A percentile compares a stretch with the other conserved stretches of the same genome.
Evolutionary conservation across 2,888 invertebrate genomes (phyloP).

Genomic region (Smittia sp.): DNA sequence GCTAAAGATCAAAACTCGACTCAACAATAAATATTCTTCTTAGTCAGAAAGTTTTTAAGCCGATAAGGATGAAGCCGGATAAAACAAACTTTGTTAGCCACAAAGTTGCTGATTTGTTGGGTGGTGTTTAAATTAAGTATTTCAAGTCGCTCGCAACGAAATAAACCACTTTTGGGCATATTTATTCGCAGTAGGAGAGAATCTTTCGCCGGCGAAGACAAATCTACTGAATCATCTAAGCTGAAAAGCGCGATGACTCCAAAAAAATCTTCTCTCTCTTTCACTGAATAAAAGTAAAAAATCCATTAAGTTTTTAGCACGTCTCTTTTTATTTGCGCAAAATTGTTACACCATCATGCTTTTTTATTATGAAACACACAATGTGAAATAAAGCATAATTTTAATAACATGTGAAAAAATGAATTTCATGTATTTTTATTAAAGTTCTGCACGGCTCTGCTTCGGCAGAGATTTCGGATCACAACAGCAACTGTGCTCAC

Average conservation of each 20-base stretch:
- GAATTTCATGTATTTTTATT: conserved; percentile 37
- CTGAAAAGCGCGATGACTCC: conserved; percentile 9
- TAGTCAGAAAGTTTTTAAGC: conserved; percentile 18
- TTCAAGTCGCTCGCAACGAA: not conserved
- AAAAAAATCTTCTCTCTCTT: not conserved
- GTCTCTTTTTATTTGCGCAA: conserved; percentile 13
- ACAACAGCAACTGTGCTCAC: not conserved
- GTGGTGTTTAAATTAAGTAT: conserved; percentile 22
- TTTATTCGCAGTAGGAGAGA: not conserved
- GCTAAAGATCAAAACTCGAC: not conserved
- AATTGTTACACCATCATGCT: conserved; percentile 38
- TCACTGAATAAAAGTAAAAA: conserved; percentile 16
- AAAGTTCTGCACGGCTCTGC: conserved; percentile 8
- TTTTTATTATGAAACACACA: conserved; percentile 35
- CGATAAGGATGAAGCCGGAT: conserved; percentile 19
- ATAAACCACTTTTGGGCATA: conserved; percentile 10
- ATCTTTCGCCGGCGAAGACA: not conserved
- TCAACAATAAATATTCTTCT: conserved; percentile 7
- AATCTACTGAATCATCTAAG: not conserved
- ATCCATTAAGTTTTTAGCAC: conserved; percentile 25
- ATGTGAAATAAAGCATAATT: conserved; percentile 19
- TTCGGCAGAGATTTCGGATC: not conserved
- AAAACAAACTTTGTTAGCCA: conserved; percentile 9
- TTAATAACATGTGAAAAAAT: conserved; percentile 28
- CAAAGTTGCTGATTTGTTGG: conserved; percentile 20